Percentiles rank a stretch among this genome's conserved stretches.
Conservation (phyloP, 1,140 invertebrate genomes). For the Kradibia gibbosae region DNA sequence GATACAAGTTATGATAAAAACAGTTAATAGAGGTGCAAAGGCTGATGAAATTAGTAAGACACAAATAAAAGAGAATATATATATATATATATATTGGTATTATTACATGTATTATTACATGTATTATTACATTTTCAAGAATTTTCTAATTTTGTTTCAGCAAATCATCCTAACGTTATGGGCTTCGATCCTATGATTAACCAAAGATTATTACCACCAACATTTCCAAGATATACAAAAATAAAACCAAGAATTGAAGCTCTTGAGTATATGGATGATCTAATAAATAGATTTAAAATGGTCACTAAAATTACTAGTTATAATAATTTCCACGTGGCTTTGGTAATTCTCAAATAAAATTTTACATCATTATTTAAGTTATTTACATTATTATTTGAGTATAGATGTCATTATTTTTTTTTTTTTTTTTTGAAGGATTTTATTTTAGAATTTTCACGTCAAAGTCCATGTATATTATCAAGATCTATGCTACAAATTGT, state of each 20-base stretch:
- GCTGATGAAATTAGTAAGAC: conserved; percentile 80
- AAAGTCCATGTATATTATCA: conserved; percentile 93
- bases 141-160: conserved; percentile 55
- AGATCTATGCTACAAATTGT: conserved; percentile 91
- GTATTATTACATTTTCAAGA: conserved; percentile 1
- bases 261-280: conserved; percentile 87
- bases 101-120: too few species aligned
- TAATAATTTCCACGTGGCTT: conserved; percentile 84
- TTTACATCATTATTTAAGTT: too few species aligned
- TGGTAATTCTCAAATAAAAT: conserved; percentile 75
- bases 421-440: conserved; percentile 82
- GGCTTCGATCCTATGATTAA: conserved; percentile 97
- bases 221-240: conserved; percentile 97
- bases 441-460: conserved; percentile 91
- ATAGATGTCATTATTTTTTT: conserved; percentile 36
- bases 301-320: conserved; percentile 88
- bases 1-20: conserved; percentile 85
- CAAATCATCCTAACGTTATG: conserved; percentile 75
- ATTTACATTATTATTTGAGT: neutral
- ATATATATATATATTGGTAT: neutral
- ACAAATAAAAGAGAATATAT: neutral
- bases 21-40: conserved; percentile 82
- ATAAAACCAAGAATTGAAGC: conserved; percentile 90
- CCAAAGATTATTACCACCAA: conserved; percentile 93
- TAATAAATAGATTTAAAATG: conserved; percentile 85